These are phyloP conservation scores for Phoebastria nigripes DNA, from an alignment of 2,797 vertebrate genomes.

Conservation along the genomic window DNA sequence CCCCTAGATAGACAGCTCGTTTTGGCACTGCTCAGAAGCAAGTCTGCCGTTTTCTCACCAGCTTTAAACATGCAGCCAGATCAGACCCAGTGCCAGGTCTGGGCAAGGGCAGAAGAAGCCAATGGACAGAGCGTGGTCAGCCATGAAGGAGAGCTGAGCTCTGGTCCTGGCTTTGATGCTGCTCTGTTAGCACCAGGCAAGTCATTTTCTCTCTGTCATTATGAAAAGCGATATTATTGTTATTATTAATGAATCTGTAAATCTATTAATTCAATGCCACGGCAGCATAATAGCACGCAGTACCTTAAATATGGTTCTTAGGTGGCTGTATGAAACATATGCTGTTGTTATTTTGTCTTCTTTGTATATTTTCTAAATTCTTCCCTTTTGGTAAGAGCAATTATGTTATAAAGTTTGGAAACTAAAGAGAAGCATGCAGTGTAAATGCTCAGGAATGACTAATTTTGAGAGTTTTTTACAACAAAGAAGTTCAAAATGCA, in stretches of 20 bases:
- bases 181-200: neutral
- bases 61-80: neutral
- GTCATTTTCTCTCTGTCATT: neutral
- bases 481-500: conserved; percentile 43
- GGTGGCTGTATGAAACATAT: neutral
- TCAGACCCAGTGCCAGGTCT: neutral
- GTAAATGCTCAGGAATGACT: conserved; percentile 11
- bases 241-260: neutral
- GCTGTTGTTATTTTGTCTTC: neutral
- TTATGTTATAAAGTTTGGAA: neutral
- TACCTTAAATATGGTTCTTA: neutral
- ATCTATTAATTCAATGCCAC: neutral
- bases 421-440: neutral
- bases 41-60: neutral
- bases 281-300: neutral
- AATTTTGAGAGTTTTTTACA: conserved; percentile 1
- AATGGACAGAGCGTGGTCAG: neutral
- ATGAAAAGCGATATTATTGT: neutral
- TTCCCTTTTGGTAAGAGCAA: neutral
- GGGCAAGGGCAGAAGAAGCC: neutral
- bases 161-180: neutral
- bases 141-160: neutral
- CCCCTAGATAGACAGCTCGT: neutral
- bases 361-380: neutral
- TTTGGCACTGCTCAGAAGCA: neutral